Evolutionary conservation across 2,113 vertebrate species (phyloP).

Genomic region (Crotalus helleri): DNA sequence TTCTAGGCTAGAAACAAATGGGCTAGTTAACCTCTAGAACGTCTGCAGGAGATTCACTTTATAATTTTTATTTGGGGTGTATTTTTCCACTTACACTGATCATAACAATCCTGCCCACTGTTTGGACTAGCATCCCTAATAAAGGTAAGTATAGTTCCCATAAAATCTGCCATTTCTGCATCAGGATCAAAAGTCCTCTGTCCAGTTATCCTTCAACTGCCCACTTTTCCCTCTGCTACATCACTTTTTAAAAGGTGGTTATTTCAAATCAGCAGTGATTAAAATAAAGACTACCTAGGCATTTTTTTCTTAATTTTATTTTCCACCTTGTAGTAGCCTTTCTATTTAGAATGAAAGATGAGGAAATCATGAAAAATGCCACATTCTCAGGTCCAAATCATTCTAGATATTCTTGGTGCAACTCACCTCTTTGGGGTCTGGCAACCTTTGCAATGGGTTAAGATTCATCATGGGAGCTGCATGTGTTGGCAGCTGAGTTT

Average conservation of each 20-base stretch:
- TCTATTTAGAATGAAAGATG: not conserved
- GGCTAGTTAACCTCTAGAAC: not conserved
- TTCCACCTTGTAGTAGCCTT: not conserved
- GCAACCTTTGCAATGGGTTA: slow-evolving; percentile 80
- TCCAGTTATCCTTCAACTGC: not conserved
- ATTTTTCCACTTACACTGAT: not conserved
- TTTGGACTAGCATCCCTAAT: not conserved
- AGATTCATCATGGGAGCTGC: slow-evolving; percentile 77
- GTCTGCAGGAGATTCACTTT: not conserved
- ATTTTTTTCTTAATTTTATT: not conserved
- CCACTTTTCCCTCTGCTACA: not conserved
- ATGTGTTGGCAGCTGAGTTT: slow-evolving; percentile 67
- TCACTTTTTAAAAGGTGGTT: not conserved
- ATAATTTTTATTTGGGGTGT: not conserved
- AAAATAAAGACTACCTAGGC: not conserved
- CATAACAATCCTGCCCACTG: not conserved
- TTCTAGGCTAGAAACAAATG: not conserved
- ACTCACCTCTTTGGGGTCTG: slow-evolving; percentile 78
- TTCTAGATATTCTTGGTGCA: not conserved
- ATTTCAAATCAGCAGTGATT: not conserved
- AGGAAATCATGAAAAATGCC: not conserved
- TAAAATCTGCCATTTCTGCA: not conserved
- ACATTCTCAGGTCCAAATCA: not conserved
- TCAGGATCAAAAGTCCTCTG: not conserved
- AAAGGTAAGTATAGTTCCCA: not conserved